Evolutionary conservation across 2,888 invertebrate species (phyloP).

Genomic region (Helicoverpa assulta): DNA sequence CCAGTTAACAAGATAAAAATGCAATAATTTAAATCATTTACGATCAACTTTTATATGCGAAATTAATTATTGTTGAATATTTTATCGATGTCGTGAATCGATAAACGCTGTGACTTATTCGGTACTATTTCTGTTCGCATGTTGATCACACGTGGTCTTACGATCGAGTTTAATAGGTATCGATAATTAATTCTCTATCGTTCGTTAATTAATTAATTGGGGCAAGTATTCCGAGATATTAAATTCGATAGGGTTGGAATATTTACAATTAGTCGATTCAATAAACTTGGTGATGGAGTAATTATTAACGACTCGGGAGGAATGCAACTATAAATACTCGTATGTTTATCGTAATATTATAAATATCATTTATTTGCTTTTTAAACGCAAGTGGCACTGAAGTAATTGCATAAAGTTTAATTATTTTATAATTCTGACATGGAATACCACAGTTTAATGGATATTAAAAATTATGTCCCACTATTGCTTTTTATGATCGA

Average conservation of each 20-base stretch:
- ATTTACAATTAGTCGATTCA: neutral
- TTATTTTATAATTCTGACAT: too few relatives aligned
- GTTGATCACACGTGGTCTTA: neutral
- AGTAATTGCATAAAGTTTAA: too few relatives aligned
- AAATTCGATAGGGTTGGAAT: conserved; percentile 1
- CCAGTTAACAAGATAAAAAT: conserved; percentile 68
- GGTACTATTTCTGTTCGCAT: neutral
- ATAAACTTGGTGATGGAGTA: neutral
- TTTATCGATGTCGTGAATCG: conserved; percentile 53
- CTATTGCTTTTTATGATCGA: too few relatives aligned
- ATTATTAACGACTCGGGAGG: too few relatives aligned
- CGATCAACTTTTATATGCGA: conserved; percentile 63
- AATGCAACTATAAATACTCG: too few relatives aligned
- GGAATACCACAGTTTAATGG: too few relatives aligned
- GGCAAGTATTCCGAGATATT: neutral
- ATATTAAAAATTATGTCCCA: too few relatives aligned
- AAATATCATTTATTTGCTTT: too few relatives aligned
- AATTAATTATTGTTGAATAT: conserved; percentile 69
- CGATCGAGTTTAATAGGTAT: neutral
- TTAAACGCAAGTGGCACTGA: too few relatives aligned
- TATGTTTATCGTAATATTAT: too few relatives aligned
- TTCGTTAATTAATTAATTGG: conserved; percentile 28
- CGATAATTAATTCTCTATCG: conserved; percentile 8
- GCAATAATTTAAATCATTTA: conserved; percentile 70
- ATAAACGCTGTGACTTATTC: conserved; percentile 27